Evolutionary conservation across 2,888 invertebrate species (phyloP), one percentile per base, ranked within the genome.

Genomic region (Bimastos eiseni): DNA sequence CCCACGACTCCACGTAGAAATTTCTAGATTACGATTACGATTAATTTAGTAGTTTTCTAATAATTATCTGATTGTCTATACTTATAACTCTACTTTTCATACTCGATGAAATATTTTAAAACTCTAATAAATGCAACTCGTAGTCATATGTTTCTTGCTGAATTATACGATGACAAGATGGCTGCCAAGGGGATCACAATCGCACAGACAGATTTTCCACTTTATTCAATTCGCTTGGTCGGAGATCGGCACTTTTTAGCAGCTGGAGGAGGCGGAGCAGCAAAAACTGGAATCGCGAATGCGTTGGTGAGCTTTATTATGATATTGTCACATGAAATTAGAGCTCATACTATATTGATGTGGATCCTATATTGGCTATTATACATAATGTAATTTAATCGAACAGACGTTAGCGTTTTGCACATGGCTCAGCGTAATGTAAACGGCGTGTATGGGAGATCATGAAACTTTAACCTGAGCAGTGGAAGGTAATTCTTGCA

Each of bases 211-310:
- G 94, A 94, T 93, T 95, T 98, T 96, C 99, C 99, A 13, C 96
- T 98, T 91, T 99, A 98, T 95, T 97, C 97, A 5, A 96, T 98
- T 55, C 97, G 97, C 95, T 97, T 98, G 96, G 96, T 99, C 91
- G 98, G 98, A 49, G 97, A 97, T 95, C 96, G 98, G 93, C 98
- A 98, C 96, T 97, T 99, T 93, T 96, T 99, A 92, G 98, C 99
- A 89, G 99, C 98, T 92, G 99, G 99, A 90, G 99, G 99, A 90
- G 99, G 99, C 92, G 99, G 99, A 91, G 97, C 98, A 83, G 97
- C 98, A 33, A 98, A 98, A 95, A 99, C 99, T 89, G 99, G 99
- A 90, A 98, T 99, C 91, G 97, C 97, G 83, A 99, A 99, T 96
- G 98, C 98, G 95, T 98, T 99, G 96, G 98, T 95, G 93, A 93